These are phyloP conservation scores for Sarotherodon lohbergeri DNA, from an alignment of 2,113 vertebrate species.

Conservation along the genomic window DNA sequence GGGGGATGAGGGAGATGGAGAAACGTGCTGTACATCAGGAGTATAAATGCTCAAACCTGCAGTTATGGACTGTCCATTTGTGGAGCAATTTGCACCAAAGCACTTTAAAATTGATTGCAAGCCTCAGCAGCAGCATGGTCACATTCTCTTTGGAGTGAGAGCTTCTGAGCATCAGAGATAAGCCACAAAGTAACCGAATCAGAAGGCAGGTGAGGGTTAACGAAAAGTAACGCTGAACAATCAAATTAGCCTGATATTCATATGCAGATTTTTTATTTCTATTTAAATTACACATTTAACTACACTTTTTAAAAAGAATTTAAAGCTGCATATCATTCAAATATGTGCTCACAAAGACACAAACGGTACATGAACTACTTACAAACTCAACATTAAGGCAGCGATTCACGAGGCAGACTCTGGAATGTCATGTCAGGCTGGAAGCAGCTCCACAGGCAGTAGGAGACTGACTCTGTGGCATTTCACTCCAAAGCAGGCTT, in stretches of 20 bases:
- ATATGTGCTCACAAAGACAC: not conserved
- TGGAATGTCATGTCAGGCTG: not conserved
- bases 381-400: not conserved
- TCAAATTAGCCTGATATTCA: not conserved
- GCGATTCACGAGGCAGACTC: not conserved
- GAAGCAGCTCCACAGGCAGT: not conserved
- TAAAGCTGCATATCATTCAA: not conserved
- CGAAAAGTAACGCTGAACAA: not conserved
- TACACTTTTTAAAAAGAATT: too few species aligned
- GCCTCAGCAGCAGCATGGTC: not conserved
- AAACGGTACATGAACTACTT: not conserved
- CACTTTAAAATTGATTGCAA: constrained; percentile 48
- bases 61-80: constrained; percentile 15
- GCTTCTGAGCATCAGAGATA: not conserved
- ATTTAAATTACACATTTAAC: not conserved
- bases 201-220: not conserved
- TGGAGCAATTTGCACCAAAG: constrained; percentile 24
- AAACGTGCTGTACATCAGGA: constrained; percentile 16
- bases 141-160: not conserved
- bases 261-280: not conserved
- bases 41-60: constrained; percentile 16
- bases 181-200: not conserved
- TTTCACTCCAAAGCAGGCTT: not conserved
- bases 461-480: not conserved
- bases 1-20: constrained; percentile 3